Evolutionary conservation across 1,140 invertebrate species (phyloP).

Genomic region (Drosophila parabipectinata): DNA sequence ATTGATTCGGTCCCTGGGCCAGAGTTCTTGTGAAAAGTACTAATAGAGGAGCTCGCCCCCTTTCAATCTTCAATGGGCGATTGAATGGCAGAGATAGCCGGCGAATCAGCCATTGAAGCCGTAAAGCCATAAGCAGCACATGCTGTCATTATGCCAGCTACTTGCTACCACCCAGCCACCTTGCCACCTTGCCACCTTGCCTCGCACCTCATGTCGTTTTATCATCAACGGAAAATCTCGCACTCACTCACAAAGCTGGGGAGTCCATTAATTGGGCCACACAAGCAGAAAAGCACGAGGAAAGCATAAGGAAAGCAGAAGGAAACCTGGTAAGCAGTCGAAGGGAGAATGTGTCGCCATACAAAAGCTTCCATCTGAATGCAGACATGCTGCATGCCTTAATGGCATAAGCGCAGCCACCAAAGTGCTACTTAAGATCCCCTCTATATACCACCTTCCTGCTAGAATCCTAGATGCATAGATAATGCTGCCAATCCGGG

Average conservation of each 20-base stretch:
- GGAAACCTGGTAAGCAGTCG: slow-evolving; percentile 1
- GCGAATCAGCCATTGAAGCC: slow-evolving; percentile 17
- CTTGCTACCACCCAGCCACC: slow-evolving; percentile 9
- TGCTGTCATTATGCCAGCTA: slow-evolving; percentile 34
- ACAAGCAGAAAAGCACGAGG: slow-evolving; percentile 7
- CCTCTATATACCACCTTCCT: not conserved
- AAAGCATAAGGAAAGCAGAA: not conserved
- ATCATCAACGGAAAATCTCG: slow-evolving; percentile 33
- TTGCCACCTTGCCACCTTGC: not conserved
- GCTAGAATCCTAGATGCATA: slow-evolving; percentile 48
- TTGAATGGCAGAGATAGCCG: slow-evolving; percentile 40
- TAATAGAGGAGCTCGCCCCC: not conserved
- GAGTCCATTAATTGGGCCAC: slow-evolving; percentile 52
- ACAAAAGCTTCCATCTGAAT: slow-evolving; percentile 66
- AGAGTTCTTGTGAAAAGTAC: not conserved
- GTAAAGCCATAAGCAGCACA: slow-evolving; percentile 16
- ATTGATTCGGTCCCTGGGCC: slow-evolving; percentile 5
- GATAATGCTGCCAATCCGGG: slow-evolving; percentile 55
- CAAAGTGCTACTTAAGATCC: slow-evolving; percentile 71
- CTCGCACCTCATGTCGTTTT: slow-evolving; percentile 17
- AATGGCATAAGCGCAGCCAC: slow-evolving; percentile 70
- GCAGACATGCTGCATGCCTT: slow-evolving; percentile 52
- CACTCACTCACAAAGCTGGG: slow-evolving; percentile 4
- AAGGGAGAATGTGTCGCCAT: slow-evolving; percentile 16
- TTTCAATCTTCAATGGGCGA: slow-evolving; percentile 34